Percentiles rank a stretch among this genome's conserved stretches.
Conservation (phyloP, 2,113 vertebrate genomes). For the Apodemus speciosus region DNA sequence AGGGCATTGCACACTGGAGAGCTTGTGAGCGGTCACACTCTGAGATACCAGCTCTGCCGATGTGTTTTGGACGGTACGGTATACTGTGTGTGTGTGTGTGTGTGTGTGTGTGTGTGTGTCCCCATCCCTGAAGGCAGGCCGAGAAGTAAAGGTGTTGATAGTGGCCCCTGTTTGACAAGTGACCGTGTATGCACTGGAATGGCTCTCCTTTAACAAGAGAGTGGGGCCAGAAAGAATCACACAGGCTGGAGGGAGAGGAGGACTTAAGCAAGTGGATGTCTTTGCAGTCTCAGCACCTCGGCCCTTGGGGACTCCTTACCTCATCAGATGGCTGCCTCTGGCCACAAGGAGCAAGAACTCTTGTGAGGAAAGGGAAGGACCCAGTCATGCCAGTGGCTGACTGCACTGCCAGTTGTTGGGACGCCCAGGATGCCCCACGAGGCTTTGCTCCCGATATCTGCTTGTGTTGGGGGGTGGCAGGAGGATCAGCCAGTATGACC, state of each 20-base stretch:
- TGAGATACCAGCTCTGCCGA: neutral
- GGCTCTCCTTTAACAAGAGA: neutral
- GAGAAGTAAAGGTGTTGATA: neutral
- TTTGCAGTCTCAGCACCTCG: neutral
- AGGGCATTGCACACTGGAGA: neutral
- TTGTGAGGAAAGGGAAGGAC: neutral
- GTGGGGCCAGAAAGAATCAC: neutral
- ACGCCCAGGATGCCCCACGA: neutral
- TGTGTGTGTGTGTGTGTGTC: neutral
- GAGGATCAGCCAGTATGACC: neutral
- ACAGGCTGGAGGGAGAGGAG: rapidly evolving
- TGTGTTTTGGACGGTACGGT: neutral
- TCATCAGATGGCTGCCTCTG: neutral
- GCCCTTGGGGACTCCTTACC: neutral
- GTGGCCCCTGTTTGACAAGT: neutral
- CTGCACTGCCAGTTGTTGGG: neutral
- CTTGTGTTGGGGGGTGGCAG: neutral
- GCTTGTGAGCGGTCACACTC: neutral
- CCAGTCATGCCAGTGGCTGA: neutral
- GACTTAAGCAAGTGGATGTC: neutral
- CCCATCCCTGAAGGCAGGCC: neutral
- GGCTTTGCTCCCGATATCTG: neutral
- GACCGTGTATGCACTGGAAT: neutral
- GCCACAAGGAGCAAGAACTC: neutral
- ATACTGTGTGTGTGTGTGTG: neutral